Base-by-base conservation (phyloP, 64 coral and sea anemone genomes). In the Anthopleura sola region DNA sequence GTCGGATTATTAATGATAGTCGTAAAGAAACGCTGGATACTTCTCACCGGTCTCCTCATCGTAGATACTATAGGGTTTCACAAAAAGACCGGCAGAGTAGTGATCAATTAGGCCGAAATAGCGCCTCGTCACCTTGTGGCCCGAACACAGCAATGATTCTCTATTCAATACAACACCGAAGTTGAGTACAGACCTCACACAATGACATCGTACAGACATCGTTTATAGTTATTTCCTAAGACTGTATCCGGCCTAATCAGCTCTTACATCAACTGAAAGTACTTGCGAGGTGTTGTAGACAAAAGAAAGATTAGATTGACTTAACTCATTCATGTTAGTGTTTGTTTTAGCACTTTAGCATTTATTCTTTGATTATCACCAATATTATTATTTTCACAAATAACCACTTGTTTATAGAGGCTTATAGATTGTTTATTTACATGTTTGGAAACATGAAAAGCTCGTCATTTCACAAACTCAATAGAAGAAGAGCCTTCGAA, bases 51-150 rank as follows among this genome's bases (percentile, higher is more conserved):
- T 53, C 2, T n/a, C 16, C 19, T 79, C 76, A 37, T 38, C 19
- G 38, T 79, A 44, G 76, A 11, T 44, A 48, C 36, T 23, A 79
- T 79, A 44, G 37, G 20, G 15, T 79, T 79, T 79, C 76, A 47
- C 76, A 79, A 79, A 79, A 79, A 38, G 37, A 2, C 44, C 76
- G 36, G 76, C 76, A 23, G 13, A 24, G 44, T 47, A 26, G 4
- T 79, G 76, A 79, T 79, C 76, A 79, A 79, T 79, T 79, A 47
- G 15, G 37, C 76, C 76, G 76, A 79, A 79, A 79, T 79, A 48
- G 76, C 21, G 19, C 37, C 2, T 15, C 2, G 76, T 79, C 76
- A 79, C 76, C 76, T 79, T 79, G 18, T 79, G 76, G 19, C 76
- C 76, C 15, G 37, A 24, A 5, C n/a, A 12, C 39, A 26, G 31